Base-by-base conservation (phyloP, 1,140 invertebrate species). In the Cotesia typhae region DNA sequence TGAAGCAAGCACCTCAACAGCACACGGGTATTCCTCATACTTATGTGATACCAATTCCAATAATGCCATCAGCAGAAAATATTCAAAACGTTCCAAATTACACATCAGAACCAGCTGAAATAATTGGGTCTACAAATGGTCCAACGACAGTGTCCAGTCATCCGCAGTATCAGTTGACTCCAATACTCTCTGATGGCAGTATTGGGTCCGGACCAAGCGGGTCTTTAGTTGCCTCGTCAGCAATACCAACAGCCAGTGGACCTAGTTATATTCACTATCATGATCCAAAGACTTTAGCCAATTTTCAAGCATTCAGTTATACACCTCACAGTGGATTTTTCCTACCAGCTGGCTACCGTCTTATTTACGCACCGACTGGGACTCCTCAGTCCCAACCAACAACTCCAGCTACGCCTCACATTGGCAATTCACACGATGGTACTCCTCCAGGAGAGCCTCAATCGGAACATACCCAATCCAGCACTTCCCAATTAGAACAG, bases 31-130 rank as follows among this genome's bases (percentile, higher is more conserved):
- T 85, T 72, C 75, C 83, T 20, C 84, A 83, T 69, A 83, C 85
- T 75, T 87, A 86, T 68, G 84, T 86, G 70, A 86, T 86, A 74
- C 85, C 85, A 74, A 85, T 86, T 77, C 81, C 85, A 76, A 78
- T 87, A 77, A 81, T 86, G 82, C 82, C 85, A 80, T 83, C 84
- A 73, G 84, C 86, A 47, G 85, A 83, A 70, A 77, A 83, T 28
- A 65, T 67, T 70, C 82, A 81, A 73, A 84, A 79, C 60, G 74
- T 77, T 63, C 67, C 74, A 2, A 66, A 4, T 36, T 71, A 65
- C 51, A 59, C 20, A 52, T 7, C 67, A 36, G 67, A 76, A 76
- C 12, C 74, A 14, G 60, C 70, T 0, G 78, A 82, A 38, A 69
- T 61, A 9, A 70, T 75, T n/a, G 80, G 80, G 20, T 72, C 74